Evolutionary conservation across 2,113 vertebrate species (phyloP).

Genomic region (Spea multiplicata): DNA sequence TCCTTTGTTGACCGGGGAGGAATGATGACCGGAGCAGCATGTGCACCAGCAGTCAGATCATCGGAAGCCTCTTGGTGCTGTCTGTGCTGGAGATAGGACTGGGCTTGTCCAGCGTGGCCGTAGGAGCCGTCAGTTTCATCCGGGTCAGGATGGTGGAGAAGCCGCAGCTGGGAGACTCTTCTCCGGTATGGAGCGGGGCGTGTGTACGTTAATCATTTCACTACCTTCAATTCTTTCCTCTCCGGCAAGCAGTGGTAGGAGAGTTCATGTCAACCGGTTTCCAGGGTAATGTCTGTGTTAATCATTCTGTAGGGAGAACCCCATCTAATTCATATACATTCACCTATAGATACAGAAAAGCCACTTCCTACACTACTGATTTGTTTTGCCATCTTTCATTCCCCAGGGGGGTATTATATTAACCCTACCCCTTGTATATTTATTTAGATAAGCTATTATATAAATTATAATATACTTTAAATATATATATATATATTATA

Average conservation of each 20-base stretch:
- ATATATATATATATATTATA: too few relatives aligned
- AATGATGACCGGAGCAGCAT: conserved; percentile 91
- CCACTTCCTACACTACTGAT: too few relatives aligned
- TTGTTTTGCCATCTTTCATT: too few relatives aligned
- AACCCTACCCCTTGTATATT: too few relatives aligned
- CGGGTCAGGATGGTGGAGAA: conserved; percentile 78
- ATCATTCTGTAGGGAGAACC: too few relatives aligned
- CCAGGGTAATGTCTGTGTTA: too few relatives aligned
- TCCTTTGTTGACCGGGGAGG: conserved; percentile 67
- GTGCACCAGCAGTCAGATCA: conserved; percentile 98
- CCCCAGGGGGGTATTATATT: too few relatives aligned
- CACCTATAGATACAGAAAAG: too few relatives aligned
- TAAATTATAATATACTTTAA: too few relatives aligned
- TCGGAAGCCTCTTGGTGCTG: conserved; percentile 94
- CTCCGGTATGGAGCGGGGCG: conserved; percentile 98
- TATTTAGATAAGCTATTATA: too few relatives aligned
- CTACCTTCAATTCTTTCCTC: conserved; percentile 74
- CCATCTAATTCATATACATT: too few relatives aligned
- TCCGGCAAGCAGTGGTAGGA: conserved; percentile 47
- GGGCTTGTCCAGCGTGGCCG: conserved; percentile 93
- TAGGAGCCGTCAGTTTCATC: conserved; percentile 93
- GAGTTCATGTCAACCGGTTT: neutral
- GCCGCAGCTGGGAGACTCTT: conserved; percentile 94
- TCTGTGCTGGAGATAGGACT: conserved; percentile 96
- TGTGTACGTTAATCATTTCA: conserved; percentile 92